Base-by-base conservation (phyloP, 2,797 vertebrate species). In the Manis crassicaudata region DNA sequence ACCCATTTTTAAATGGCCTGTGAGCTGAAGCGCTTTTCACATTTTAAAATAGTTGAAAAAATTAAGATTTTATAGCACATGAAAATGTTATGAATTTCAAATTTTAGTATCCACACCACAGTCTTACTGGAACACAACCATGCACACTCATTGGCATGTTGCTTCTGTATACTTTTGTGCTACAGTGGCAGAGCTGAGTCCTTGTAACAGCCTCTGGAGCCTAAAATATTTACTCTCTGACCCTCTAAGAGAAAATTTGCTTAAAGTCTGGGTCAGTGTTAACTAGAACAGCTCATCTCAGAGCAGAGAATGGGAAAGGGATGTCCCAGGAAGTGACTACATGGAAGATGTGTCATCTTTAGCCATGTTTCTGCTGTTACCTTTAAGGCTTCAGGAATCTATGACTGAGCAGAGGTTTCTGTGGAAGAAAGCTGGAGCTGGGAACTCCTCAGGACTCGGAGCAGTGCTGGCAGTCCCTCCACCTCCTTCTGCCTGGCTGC, bases 151-250 rank as follows among this genome's bases (percentile, higher is more conserved):
- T 52, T 67, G 40, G 29, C 6, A 1, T 27, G 18, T 52, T 81
- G 16, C 56, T 7, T 32, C 5, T 54, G 8, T 29, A 54, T 40
- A 23, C 35, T 76, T 91, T 65, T 16, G 6, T 9, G 12, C 9
- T 20, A 1, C 0, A 29, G 1, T 18, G 11, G 5, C 16, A 37
- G 58, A 1, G 1, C 2, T 27, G 68, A 81, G 52, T 84, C 18
- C 4, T 3, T 14, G 9, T 17, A 40, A 37, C 7, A 21, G 9
- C 16, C 20, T 9, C 0, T 3, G 10, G 32, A 58, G 21, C 2
- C 73, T 43, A 8, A 82, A 75, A 37, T 54, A 56, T 70, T 62
- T 79, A n/a, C 25, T n/a, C 7, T n/a, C 12, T 56, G 52, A 5
- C 32, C 43, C 13, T 58, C 70, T 58, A 11, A 65, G 54, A 76